Percentiles rank a stretch among this genome's conserved stretches.
Conservation (phyloP, 2,797 vertebrate genomes). For the Australoheros facetus region DNA sequence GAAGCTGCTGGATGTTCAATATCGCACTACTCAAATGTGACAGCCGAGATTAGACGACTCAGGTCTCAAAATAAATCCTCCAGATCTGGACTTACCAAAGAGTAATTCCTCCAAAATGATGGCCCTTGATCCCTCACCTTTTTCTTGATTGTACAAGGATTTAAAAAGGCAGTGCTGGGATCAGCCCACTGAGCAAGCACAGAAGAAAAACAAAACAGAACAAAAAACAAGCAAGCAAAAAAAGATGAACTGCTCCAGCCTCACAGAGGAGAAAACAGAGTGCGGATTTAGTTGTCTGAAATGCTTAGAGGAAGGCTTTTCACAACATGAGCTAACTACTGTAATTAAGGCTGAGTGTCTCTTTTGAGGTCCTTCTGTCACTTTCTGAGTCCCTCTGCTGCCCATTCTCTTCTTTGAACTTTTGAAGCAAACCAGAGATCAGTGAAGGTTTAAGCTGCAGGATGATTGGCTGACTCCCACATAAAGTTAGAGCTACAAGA, state of each 20-base stretch:
- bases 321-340: neutral
- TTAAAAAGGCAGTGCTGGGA: conserved; percentile 8
- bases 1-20: conserved; percentile 22
- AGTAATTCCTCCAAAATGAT: conserved; percentile 73
- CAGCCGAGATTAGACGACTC: conserved; percentile 56
- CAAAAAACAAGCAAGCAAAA: neutral
- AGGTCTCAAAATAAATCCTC: conserved; percentile 71
- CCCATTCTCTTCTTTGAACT: neutral
- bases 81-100: conserved; percentile 70
- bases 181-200: conserved; percentile 6
- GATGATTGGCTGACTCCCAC: neutral
- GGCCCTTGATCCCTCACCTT: conserved; percentile 62
- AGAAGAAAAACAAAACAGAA: neutral
- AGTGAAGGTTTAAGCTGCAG: conserved; percentile 16
- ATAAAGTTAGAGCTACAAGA: neutral
- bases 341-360: neutral
- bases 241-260: neutral
- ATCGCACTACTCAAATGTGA: conserved; percentile 24
- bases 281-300: neutral
- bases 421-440: neutral
- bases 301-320: neutral
- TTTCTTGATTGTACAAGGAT: conserved; percentile 60
- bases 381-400: neutral
- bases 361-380: neutral
- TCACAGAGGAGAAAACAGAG: neutral